Evolutionary conservation across 2,113 vertebrate genomes (phyloP), one percentile per base, ranked within the genome.

Genomic region (Malurus melanocephalus): DNA sequence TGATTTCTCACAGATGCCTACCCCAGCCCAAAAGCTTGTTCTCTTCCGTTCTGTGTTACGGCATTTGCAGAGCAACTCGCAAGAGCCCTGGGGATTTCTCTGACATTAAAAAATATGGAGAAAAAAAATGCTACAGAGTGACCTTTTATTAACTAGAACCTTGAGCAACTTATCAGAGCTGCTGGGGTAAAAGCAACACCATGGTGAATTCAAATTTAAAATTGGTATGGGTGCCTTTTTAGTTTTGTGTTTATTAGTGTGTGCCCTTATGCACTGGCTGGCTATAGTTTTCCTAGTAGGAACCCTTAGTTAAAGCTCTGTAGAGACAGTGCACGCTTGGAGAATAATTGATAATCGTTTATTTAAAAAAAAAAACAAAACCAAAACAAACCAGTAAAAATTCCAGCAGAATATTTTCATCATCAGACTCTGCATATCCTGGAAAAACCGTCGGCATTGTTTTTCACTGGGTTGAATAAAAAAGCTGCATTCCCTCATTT

Each of bases 81-180:
- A 45, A 33, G 51, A 80, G 73, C 93, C 92, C 86, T 78, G 77
- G 27, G 84, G 92, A 76, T 73, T 82, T 82, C 64, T 66, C 55
- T 94, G 94, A 92, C 93, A 93, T 94, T 94, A 87, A 92, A 91
- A 92, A 92, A 61, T n/a, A 57, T 38, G 35, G 45, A 19, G n/a
- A 61, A 59, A 43, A 87, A 90, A 87, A 65, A 40, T 9, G 23
- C 65, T 71, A 17, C 23, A 18, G 75, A 85, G 40, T 95, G 92
- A 94, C 94, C 94, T 95, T 95, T 94, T 78, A 64, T 68, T 92
- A 90, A 52, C 80, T 86, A 56, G 79, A 80, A 92, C 80, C 69
- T 81, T 75, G 72, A 88, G 87, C 62, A 80, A 61, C 32, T 72
- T 71, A 66, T 7, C 65, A 42, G 57, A 81, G 64, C 59, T 61